Evolutionary conservation across 2,888 invertebrate species (phyloP), one percentile per base, ranked within the genome.

Genomic region (Scaptomyza reducta): DNA sequence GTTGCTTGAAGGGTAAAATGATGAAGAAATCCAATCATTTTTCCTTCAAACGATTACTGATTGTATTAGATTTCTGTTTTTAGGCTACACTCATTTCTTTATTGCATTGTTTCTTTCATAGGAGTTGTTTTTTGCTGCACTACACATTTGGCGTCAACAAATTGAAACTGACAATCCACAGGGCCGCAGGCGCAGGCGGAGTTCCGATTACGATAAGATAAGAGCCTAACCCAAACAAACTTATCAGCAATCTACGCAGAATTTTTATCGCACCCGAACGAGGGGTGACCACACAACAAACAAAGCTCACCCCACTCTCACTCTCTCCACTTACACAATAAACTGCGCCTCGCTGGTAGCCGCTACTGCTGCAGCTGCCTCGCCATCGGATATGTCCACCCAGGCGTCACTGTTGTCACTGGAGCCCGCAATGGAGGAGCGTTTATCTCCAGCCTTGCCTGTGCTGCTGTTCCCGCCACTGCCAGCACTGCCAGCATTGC

Each of bases 391-490:
- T 40, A 92, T 90, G 71, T 92, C 92, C 57, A 91, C 88, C 91
- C 92, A 91, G 51, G 90, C 92, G 58, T 92, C 92, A 82, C 91
- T 91, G 70, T 91, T 90, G 55, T 91, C 91, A 50, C 89, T 89
- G 14, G 89, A 89, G 0, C 89, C 80, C 6, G 84, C 80, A 13
- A 85, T 87, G 4, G 90, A 88, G 46, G 83, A 80, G 2, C 83
- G 69, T 33, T 82, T 77, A 18, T 82, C 80, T 10, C 57, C 53
- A 4, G 60, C 61, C 33, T 78, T 79, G 16, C 57, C 16, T 0
- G 65, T 46, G 25, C 55, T 61, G 46, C 66, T 56, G 18, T 60
- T 61, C 1, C 46, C 57, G 33, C 73, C 57, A 40, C 72, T 44
- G 10, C 63, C 59, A 1, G 60, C 44, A 11, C 67, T 74, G 44